Conservation (phyloP, 2,888 invertebrate species). For the Lamproptera curius region DNA sequence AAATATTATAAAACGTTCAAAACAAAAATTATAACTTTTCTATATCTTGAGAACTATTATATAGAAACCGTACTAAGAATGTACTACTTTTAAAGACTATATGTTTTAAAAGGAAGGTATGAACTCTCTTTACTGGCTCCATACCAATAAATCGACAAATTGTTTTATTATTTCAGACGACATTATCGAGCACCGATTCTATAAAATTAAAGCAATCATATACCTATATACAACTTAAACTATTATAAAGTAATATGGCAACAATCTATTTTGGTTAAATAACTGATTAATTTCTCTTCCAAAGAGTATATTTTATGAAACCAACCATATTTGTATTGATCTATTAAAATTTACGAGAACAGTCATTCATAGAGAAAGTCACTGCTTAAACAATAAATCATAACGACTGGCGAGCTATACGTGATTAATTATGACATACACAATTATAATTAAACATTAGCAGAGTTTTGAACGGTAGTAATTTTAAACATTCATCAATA, state of each 20-base stretch:
- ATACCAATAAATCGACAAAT: conserved; percentile 36
- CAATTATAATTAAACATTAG: conserved; percentile 22
- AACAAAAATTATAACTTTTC: too few species aligned
- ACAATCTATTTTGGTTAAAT: conserved; percentile 62
- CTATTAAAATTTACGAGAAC: too few species aligned
- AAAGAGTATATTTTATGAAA: neutral
- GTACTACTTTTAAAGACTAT: conserved; percentile 37
- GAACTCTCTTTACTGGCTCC: conserved; percentile 33
- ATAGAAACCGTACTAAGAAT: conserved; percentile 30
- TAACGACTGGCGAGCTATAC: too few species aligned
- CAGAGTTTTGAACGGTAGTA: conserved; percentile 32
- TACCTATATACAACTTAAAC: conserved; percentile 43
- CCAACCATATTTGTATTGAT: too few species aligned
- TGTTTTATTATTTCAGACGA: conserved; percentile 52
- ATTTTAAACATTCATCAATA: neutral
- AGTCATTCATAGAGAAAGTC: too few species aligned
- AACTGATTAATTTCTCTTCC: conserved; percentile 30
- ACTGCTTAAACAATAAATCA: too few species aligned
- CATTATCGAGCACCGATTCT: conserved; percentile 64
- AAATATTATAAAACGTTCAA: too few species aligned
- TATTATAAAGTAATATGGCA: conserved; percentile 63
- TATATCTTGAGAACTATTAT: conserved; percentile 18
- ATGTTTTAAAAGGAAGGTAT: conserved; percentile 25
- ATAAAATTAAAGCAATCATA: conserved; percentile 44
- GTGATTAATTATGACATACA: neutral